These are phyloP conservation scores for Pempheris klunzingeri DNA, from an alignment of 2,797 vertebrate species.

Conservation along the genomic window DNA sequence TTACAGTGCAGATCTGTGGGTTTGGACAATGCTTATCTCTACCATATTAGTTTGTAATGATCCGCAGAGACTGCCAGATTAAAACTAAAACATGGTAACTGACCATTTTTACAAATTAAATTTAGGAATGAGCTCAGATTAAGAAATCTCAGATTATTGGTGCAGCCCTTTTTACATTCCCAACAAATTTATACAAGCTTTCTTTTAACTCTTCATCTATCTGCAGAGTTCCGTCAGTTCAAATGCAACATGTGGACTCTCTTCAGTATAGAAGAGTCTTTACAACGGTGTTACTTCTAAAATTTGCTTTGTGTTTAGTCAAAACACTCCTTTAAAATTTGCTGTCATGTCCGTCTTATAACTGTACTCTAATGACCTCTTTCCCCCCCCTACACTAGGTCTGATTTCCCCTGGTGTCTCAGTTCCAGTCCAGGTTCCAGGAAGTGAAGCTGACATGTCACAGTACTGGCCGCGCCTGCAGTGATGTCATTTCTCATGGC, in stretches of 20 bases:
- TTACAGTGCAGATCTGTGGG: background rate
- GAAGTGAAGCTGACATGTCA: conserved; percentile 98
- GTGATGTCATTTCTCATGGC: too few relatives aligned
- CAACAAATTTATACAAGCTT: background rate
- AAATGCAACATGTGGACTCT: background rate
- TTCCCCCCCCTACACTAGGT: conserved; percentile 83
- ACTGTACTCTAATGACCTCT: conserved; percentile 7
- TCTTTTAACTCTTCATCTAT: background rate
- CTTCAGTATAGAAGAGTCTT: background rate
- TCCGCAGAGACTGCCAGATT: background rate
- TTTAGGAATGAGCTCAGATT: background rate
- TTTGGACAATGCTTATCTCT: too few relatives aligned
- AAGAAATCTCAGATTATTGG: background rate
- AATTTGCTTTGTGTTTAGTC: background rate
- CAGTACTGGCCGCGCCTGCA: conserved; percentile 99
- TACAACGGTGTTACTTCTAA: background rate
- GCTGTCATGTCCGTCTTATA: background rate
- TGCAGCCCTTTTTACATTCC: background rate
- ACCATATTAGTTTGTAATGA: background rate
- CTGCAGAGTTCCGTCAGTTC: background rate
- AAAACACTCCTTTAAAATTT: background rate
- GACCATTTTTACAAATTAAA: background rate
- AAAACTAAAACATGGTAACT: background rate
- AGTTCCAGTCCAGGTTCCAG: conserved; percentile 99
- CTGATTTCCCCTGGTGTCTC: conserved; percentile 99